These are phyloP conservation scores for Sapajus apella DNA, from an alignment of 2,113 vertebrate genomes.

Conservation along the genomic window DNA sequence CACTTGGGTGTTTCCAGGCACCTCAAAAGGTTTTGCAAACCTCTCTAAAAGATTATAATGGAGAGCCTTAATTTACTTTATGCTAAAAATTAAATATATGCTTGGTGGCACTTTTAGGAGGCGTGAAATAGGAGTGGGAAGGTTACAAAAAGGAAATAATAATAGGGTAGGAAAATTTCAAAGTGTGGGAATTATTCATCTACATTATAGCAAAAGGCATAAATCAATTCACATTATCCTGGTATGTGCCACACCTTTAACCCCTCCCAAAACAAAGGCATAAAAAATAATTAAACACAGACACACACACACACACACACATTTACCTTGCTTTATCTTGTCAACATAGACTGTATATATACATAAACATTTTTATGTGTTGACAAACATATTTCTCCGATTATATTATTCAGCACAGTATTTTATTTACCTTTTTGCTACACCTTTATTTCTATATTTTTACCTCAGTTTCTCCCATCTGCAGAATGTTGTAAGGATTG, in stretches of 20 bases:
- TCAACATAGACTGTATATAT: not conserved
- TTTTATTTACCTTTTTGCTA: not conserved
- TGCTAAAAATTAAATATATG: conserved; percentile 28
- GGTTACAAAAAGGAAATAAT: not conserved
- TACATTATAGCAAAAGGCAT: not conserved
- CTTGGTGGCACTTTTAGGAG: not conserved
- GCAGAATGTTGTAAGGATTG: not conserved
- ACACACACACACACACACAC: not conserved
- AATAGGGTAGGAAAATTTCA: not conserved
- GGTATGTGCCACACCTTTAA: not conserved
- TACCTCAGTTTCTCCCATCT: not conserved
- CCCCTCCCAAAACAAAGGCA: not conserved
- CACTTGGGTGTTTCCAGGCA: not conserved
- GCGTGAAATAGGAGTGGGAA: not conserved
- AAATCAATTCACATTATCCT: not conserved
- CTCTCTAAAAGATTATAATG: not conserved
- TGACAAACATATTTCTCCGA: not conserved
- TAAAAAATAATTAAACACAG: not conserved
- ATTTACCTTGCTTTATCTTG: not conserved
- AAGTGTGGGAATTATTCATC: not conserved
- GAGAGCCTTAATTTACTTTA: not conserved
- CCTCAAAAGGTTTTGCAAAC: not conserved
- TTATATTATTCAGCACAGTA: not conserved
- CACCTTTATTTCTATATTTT: not conserved
- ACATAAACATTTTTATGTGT: not conserved